Percentiles rank a stretch among this genome's conserved stretches.
These are phyloP conservation scores for Cepaea nemoralis DNA, from an alignment of 1,140 invertebrate genomes.

Conservation along the genomic window DNA sequence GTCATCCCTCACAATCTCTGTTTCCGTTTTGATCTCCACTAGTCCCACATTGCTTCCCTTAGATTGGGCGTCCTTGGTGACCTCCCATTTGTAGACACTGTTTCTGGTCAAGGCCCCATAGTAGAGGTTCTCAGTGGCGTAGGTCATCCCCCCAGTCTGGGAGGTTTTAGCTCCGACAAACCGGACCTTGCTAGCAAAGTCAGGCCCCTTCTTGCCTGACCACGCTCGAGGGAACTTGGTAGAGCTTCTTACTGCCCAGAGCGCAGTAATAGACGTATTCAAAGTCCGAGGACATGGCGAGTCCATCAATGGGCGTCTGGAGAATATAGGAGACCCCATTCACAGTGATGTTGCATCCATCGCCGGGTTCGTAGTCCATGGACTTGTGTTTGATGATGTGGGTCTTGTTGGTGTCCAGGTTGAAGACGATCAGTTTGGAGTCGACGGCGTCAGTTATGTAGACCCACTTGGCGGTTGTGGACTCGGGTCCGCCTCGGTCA, in stretches of 20 bases:
- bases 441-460: conserved; percentile 36
- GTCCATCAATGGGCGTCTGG: conserved; percentile 23
- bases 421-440: conserved; percentile 20
- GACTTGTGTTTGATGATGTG: neutral
- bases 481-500: neutral
- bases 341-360: conserved; percentile 5
- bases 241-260: conserved; percentile 24
- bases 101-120: conserved; percentile 23
- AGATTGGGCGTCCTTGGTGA: neutral
- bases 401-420: conserved; percentile 7
- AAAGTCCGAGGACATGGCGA: conserved; percentile 30
- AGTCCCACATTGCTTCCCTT: neutral
- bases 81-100: conserved; percentile 27
- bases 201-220: neutral
- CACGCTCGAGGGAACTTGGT: neutral
- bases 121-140: conserved; percentile 14
- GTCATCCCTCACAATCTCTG: conserved; percentile 1
- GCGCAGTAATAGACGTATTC: conserved; percentile 34
- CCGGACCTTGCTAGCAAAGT: neutral
- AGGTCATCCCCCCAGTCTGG: conserved; percentile 35
- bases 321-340: neutral
- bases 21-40: conserved; percentile 16
- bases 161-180: conserved; percentile 22
- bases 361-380: conserved; percentile 20
- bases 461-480: neutral